Evolutionary conservation across 2,797 vertebrate genomes (phyloP), one percentile per base, ranked within the genome.

Genomic region (Microchirus variegatus): DNA sequence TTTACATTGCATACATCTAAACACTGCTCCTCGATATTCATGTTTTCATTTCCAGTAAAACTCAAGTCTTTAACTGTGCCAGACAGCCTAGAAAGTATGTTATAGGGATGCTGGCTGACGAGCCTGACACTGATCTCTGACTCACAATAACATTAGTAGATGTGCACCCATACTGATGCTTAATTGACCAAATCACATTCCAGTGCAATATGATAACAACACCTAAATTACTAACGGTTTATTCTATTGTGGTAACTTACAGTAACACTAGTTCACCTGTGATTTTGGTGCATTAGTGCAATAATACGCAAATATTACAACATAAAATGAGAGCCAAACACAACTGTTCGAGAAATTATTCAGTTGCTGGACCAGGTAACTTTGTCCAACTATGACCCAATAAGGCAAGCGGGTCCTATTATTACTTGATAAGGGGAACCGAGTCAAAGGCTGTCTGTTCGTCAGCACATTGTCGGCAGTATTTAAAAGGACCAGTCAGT

Each of bases 1-100:
- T 91, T 93, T 48, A 90, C 84, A 92, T 91, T 91, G 87, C 93
- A 92, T 81, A 91, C 68, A 87, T 93, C 93, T 85, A 92, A 57
- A 85, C 88, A 70, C 86, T 91, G 86, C 67, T 90, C 90, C 71
- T 93, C 85, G 81, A 91, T 88, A 90, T 93, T 93, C 93, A 94
- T 94, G 63, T 87, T 94, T 87, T 91, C 91, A 93, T 93, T 70
- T 92, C 93, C 79, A 89, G 69, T 75, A 48, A 76, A 78, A 81
- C 65, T 64, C 50, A 19, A 44, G 65, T 64, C 47, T 67, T 73
- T 13, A 77, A 75, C 70, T 70, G 76, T 80, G 70, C 59, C 73
- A 79, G 70, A 77, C 73, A 81, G 77, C 57, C 60, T 67, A 54
- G 61, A 62, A 74, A 68, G 55, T 53, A 36, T 68, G 55, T 82